Evolutionary conservation across 2,113 vertebrate genomes (phyloP).

Genomic region (Ursus arctos): DNA sequence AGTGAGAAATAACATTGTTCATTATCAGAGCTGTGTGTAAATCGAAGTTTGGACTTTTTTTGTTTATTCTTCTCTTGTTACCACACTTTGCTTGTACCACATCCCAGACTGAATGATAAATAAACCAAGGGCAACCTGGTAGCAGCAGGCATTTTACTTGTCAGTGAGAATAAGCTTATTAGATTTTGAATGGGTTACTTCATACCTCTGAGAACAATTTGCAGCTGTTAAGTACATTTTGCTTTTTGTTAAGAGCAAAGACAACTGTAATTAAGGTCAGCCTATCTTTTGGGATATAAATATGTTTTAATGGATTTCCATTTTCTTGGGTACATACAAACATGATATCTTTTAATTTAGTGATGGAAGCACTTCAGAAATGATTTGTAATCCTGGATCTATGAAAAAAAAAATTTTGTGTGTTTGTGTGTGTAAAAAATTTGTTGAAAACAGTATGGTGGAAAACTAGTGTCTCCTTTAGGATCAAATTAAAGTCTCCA

Average conservation of each 20-base stretch:
- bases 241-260: slow-evolving; percentile 56
- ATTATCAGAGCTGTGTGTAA: not conserved
- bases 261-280: slow-evolving; percentile 22
- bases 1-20: slow-evolving; percentile 26
- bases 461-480: not conserved
- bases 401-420: not conserved
- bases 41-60: not conserved
- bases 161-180: slow-evolving; percentile 15
- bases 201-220: slow-evolving; percentile 47
- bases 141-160: slow-evolving; percentile 45
- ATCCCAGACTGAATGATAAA: not conserved
- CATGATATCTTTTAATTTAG: not conserved
- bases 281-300: slow-evolving; percentile 58
- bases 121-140: not conserved
- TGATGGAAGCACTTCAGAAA: not conserved
- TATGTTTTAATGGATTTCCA: slow-evolving; percentile 64
- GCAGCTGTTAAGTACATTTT: slow-evolving; percentile 21
- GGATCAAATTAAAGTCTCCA: not conserved
- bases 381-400: slow-evolving; percentile 44
- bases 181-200: slow-evolving; percentile 56
- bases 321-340: slow-evolving; percentile 44
- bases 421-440: not conserved
- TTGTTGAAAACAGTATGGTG: not conserved
- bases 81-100: not conserved
- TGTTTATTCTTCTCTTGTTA: slow-evolving; percentile 44